These are phyloP conservation scores for Druon quercuslanigerum DNA, from an alignment of 1,140 invertebrate genomes.

Conservation along the genomic window DNA sequence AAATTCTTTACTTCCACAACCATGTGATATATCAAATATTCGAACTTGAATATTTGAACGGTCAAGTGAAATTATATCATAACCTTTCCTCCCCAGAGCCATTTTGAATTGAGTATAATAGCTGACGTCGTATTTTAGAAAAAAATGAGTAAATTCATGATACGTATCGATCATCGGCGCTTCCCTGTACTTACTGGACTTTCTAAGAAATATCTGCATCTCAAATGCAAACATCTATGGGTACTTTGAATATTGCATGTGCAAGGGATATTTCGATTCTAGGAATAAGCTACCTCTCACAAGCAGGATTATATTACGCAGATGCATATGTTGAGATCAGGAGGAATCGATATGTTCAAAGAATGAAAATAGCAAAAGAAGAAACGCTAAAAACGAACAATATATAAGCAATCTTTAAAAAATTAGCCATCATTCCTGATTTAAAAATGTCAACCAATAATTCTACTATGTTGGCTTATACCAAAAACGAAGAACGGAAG, in stretches of 20 bases:
- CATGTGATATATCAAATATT: too few species aligned
- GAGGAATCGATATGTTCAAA: conserved; percentile 39
- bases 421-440: too few species aligned
- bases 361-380: conserved; percentile 31
- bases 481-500: too few species aligned
- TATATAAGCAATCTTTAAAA: neutral
- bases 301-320: conserved; percentile 23
- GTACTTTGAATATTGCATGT: conserved; percentile 61
- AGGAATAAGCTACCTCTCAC: conserved; percentile 40
- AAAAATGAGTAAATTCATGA: conserved; percentile 43
- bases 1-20: too few species aligned
- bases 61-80: too few species aligned
- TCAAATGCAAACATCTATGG: conserved; percentile 37
- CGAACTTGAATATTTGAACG: too few species aligned
- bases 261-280: conserved; percentile 52
- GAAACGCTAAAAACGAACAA: neutral
- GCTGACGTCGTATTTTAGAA: conserved; percentile 40
- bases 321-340: conserved; percentile 16
- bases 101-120: conserved; percentile 39
- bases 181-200: conserved; percentile 35
- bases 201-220: conserved; percentile 31
- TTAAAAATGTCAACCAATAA: too few species aligned
- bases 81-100: too few species aligned
- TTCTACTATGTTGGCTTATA: too few species aligned
- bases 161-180: conserved; percentile 33